Conservation (phyloP, 2,113 vertebrate genomes). For the human region GRCh38 chr7:142544501-142545000, state of each 20-base stretch:
- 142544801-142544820: too few relatives aligned
- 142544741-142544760: neutral
- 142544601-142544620: accelerated
- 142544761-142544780: neutral
- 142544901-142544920: neutral
- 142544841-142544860: neutral
- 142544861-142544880: neutral
- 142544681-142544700: neutral
- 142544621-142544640: neutral
- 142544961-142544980: neutral
- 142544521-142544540: neutral
- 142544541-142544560: accelerated
- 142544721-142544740: neutral
- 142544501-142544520: neutral
- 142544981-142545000: neutral
- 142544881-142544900: neutral
- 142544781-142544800: neutral
- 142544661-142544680: conserved; percentile 60
- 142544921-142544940: neutral
- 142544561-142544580: neutral
- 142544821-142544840: accelerated
- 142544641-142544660: neutral
- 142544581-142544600: neutral
- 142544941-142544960: neutral
- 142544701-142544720: neutral